phyloP scores from a whole-genome alignment of 2,888 invertebrate genomes.

The Hyposoter didymator region DNA sequence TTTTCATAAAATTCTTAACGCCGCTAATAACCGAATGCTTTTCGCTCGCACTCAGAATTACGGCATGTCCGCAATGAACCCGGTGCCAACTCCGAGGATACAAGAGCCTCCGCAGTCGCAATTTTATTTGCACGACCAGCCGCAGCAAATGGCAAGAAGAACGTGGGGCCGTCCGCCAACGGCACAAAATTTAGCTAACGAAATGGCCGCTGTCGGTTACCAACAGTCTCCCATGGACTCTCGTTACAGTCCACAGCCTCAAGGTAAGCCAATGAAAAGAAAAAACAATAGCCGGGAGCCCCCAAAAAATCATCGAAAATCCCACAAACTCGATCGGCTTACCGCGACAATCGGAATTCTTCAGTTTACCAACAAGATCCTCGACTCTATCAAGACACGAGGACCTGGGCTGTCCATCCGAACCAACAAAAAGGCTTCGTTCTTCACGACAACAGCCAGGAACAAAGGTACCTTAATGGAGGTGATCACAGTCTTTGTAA shows the following conservation, averaged over 20 bases:
- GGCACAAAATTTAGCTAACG: constrained; percentile 83
- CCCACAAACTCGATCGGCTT: constrained; percentile 33
- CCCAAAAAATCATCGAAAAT: constrained; percentile 29
- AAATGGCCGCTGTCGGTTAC: constrained; percentile 81
- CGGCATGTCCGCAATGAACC: constrained; percentile 78
- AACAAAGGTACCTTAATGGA: constrained; percentile 88
- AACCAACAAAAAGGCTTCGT: constrained; percentile 87
- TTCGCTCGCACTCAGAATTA: constrained; percentile 73
- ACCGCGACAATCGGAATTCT: constrained; percentile 46
- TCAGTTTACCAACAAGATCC: constrained; percentile 81
- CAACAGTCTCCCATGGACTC: constrained; percentile 80
- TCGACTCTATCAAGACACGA: constrained; percentile 81
- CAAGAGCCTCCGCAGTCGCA: constrained; percentile 86
- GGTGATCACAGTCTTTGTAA: constrained; percentile 86
- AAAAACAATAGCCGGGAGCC: not conserved
- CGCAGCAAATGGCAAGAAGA: constrained; percentile 83
- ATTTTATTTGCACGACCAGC: constrained; percentile 91
- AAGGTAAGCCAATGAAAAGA: constrained; percentile 70
- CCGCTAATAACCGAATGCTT: constrained; percentile 42
- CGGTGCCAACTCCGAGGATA: constrained; percentile 78
- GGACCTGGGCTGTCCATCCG: constrained; percentile 80
- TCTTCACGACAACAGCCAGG: constrained; percentile 85
- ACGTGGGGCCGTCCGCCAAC: constrained; percentile 85
- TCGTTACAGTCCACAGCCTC: constrained; percentile 78
- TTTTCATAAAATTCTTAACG: constrained; percentile 19